phyloP scores from a whole-genome alignment of 2,113 vertebrate genomes.

The Alaudala cheleensis region DNA sequence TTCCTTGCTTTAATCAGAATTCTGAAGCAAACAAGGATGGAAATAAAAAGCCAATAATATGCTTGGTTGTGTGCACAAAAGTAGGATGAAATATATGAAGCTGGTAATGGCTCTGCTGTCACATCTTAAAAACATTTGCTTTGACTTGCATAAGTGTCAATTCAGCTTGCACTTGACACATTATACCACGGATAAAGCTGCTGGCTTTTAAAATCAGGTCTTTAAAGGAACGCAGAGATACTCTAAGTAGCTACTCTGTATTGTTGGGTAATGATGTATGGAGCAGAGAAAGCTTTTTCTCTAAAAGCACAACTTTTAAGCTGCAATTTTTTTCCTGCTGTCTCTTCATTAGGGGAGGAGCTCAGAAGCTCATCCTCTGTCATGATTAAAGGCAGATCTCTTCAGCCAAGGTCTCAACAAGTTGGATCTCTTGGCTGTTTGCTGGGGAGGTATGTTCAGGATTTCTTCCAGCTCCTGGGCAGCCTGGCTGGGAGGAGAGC shows the following conservation, averaged over 20 bases:
- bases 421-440: neutral
- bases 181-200: constrained; percentile 13
- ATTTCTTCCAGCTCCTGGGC: neutral
- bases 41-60: constrained; percentile 66
- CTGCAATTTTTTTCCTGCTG: neutral
- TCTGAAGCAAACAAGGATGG: constrained; percentile 54
- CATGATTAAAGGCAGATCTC: neutral
- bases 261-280: constrained; percentile 50
- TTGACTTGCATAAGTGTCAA: constrained; percentile 67
- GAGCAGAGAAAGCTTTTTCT: constrained; percentile 29
- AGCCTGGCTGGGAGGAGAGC: neutral
- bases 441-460: neutral
- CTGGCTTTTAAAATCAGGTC: constrained; percentile 56
- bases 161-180: constrained; percentile 57
- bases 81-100: constrained; percentile 67
- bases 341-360: neutral
- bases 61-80: constrained; percentile 61
- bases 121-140: constrained; percentile 69
- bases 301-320: constrained; percentile 43
- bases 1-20: constrained; percentile 63
- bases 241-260: constrained; percentile 42
- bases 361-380: neutral
- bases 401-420: neutral
- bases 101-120: constrained; percentile 64
- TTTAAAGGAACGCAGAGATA: neutral